Base-by-base conservation (phyloP, 2,113 vertebrate species). In the Acrocephalus arundinaceus region DNA sequence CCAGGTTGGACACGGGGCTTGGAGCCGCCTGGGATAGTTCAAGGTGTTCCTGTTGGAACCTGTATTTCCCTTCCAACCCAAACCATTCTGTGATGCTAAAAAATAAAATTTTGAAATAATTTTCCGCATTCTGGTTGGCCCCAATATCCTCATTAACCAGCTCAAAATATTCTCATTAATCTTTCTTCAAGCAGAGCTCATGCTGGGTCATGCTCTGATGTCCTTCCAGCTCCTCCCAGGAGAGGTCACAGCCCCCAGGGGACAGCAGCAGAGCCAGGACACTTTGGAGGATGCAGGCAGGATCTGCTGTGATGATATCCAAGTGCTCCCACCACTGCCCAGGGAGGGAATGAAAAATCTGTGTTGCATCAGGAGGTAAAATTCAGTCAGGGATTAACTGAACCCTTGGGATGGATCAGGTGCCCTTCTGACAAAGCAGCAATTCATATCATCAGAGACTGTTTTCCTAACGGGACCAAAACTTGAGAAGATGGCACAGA, bases 1-100 rank as follows among this genome's bases (percentile, higher is more conserved):
- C 35, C 35, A 52, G 45, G 68, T 0, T 89, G 52, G 68, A 33
- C 2, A 15, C 0, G 43, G 22, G 33, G 19, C 22, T 79, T 5
- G 59, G 45, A 67, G 23, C 15, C 46, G 0, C 52, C 19, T 74
- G 87, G 61, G 7, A 10, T 0, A 23, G 27, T 19, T 2, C 51
- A 2, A 58, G 6, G 6, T 43, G 37, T 52, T 37, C 27, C 27
- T 66, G 22, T 45, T 73, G 18, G 51, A 58, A 37, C 2, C 3
- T 72, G 65, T 19, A 37, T 22, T 10, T 73, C 18, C 22, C 12
- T 73, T 66, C 6, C 5, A 28, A 58, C 37, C 6, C 10, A 66
- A 73, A 51, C 45, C 27, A 45, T 31, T 37, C 68, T 33, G 22
- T 51, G 43, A 19, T 10, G 4, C 43, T 4, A 11, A 7, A 5